phyloP scores from a whole-genome alignment of 1,140 invertebrate genomes.

The Drosophila rufa region DNA sequence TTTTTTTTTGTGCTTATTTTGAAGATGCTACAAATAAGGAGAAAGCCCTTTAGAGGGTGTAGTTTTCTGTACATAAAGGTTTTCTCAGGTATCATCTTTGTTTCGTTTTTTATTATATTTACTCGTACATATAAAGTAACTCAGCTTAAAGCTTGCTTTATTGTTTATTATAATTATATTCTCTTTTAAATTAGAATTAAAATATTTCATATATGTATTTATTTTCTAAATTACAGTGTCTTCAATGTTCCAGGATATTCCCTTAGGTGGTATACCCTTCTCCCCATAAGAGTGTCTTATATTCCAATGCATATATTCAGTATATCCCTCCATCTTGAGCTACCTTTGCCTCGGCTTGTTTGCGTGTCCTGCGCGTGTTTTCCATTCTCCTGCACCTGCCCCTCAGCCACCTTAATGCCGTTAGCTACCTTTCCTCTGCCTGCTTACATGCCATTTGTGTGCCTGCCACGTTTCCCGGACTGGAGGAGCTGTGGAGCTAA shows the following conservation, averaged over 20 bases:
- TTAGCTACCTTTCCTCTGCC: not conserved
- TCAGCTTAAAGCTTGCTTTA: no score
- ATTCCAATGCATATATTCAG: constrained; percentile 27
- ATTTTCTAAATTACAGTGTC: not conserved
- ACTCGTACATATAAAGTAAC: no score
- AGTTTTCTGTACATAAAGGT: not conserved
- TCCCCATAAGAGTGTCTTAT: not conserved
- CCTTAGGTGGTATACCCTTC: not conserved
- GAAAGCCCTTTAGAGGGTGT: no score
- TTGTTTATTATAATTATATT: no score
- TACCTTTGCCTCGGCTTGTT: constrained; percentile 16
- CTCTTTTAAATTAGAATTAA: no score
- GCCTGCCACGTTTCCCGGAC: constrained; percentile 62
- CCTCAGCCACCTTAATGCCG: no score
- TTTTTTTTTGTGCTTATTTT: constrained; percentile 1
- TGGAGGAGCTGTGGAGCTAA: not conserved
- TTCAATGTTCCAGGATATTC: not conserved
- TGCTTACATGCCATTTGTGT: constrained; percentile 67
- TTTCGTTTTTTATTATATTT: no score
- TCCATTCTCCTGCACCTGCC: constrained; percentile 7
- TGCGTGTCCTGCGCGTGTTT: constrained; percentile 26
- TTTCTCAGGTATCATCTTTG: not conserved
- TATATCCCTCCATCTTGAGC: not conserved
- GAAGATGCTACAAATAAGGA: not conserved
- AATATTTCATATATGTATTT: not conserved